A percentile compares a stretch with the other conserved stretches of the same genome.
phyloP scores from a whole-genome alignment of 2,113 vertebrate species.

The Rana temporaria region DNA sequence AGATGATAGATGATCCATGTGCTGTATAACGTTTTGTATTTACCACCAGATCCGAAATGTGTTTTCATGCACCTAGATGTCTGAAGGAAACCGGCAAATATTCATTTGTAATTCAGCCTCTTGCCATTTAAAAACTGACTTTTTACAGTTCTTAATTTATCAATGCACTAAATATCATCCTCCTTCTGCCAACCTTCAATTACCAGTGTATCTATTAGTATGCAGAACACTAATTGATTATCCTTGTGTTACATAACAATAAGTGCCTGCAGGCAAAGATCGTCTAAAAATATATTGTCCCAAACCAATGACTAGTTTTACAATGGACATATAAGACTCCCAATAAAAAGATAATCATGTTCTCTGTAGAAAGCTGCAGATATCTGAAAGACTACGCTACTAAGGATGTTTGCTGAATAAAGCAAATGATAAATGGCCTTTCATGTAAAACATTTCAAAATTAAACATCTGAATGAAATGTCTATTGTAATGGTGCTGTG shows the following conservation, averaged over 20 bases:
- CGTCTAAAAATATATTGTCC: slow-evolving; percentile 1
- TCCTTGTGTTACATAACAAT: slow-evolving; percentile 26
- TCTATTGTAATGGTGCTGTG: too few species aligned
- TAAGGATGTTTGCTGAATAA: background rate
- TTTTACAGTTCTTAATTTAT: too few species aligned
- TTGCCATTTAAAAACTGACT: too few species aligned
- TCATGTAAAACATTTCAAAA: background rate
- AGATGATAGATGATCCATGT: too few species aligned
- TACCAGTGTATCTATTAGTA: slow-evolving; percentile 16
- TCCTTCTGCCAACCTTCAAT: slow-evolving; percentile 6
- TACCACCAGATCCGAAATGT: too few species aligned
- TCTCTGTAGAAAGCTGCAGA: background rate
- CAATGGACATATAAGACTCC: background rate
- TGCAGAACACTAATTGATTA: slow-evolving; percentile 32
- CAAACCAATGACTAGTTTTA: background rate
- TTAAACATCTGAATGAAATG: background rate
- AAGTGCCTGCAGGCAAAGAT: slow-evolving; percentile 4
- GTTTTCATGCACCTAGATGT: too few species aligned
- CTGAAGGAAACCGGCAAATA: too few species aligned
- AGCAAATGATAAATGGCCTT: background rate
- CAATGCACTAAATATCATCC: too few species aligned
- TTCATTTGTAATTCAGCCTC: too few species aligned
- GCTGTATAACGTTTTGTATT: too few species aligned
- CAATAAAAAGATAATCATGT: background rate
- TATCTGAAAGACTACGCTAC: background rate